Evolutionary conservation across 2,888 invertebrate species (phyloP), one percentile per base, ranked within the genome.

Genomic region (Polydrusus cervinus): DNA sequence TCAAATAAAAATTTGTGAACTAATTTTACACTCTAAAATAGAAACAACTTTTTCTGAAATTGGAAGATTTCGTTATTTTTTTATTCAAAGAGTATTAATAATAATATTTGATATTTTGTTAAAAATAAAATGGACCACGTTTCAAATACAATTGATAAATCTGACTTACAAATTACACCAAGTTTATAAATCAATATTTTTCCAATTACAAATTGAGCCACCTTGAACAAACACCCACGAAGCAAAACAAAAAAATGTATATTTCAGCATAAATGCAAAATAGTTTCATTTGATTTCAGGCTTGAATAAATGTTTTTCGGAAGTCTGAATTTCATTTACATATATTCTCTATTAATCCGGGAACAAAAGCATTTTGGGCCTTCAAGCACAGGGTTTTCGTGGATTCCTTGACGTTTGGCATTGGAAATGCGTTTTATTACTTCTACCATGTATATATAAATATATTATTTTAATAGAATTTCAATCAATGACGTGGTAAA

Each of bases 291-390:
- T 55, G 34, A 55, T 55, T 34, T 34, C 34, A 34, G 55, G 55
- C 34, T 55, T 14, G 34, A 55, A 8, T 34, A 34, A 14, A 55
- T n/a, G 34, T n/a, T 55, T 30, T 55, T 55, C 34, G 34, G 14
- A 55, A 34, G 55, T 34, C 30, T 34, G 55, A 55, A 34, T 55
- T 55, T 34, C n/a, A 55, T 55, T 55, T 25, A 14, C 55, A 55
- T 55, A 55, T 55, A 25, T 55, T 55, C 10, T 55, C n/a, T 51
- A 20, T 51, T 51, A 51, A 51, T 51, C 51, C 6, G 20, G 20
- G 13, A 51, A 20, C 51, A 51, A 18, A 20, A 51, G 8, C 51
- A 51, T 51, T 49, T 20, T 51, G 20, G 51, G 20, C 51, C 18
- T 51, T 20, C n/a, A 18, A 10, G 13, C 14, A 49, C 18, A 51